phyloP scores from a whole-genome alignment of 2,888 invertebrate genomes.

The Drosophila basisetae region DNA sequence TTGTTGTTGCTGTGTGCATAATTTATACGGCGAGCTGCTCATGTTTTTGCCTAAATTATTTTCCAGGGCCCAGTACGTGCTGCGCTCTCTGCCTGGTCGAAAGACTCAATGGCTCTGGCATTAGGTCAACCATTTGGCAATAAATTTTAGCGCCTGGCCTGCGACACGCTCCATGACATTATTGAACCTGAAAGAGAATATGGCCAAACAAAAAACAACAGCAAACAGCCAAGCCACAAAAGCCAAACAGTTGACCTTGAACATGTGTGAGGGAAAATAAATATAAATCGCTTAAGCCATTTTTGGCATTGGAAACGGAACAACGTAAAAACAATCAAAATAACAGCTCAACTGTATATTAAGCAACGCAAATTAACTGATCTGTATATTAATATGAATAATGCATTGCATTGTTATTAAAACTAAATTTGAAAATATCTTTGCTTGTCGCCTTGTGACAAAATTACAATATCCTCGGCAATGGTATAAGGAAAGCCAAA shows the following conservation, averaged over 20 bases:
- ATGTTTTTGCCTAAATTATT: slow-evolving; percentile 78
- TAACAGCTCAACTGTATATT: not conserved
- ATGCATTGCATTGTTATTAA: not conserved
- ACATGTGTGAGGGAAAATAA: slow-evolving; percentile 26
- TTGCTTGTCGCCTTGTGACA: not conserved
- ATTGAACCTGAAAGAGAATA: slow-evolving; percentile 75
- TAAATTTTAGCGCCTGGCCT: slow-evolving; percentile 75
- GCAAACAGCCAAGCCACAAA: slow-evolving; percentile 45
- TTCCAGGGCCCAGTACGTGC: slow-evolving; percentile 67
- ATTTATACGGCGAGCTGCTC: slow-evolving; percentile 73
- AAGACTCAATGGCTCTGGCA: slow-evolving; percentile 43
- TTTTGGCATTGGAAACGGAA: slow-evolving; percentile 13
- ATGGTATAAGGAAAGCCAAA: not conserved
- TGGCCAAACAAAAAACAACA: slow-evolving; percentile 47
- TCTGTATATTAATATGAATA: not conserved
- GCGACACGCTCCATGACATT: slow-evolving; percentile 76
- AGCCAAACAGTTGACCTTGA: slow-evolving; percentile 68
- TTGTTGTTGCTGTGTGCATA: slow-evolving; percentile 61
- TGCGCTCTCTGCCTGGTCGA: slow-evolving; percentile 30
- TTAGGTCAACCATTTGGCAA: slow-evolving; percentile 71
- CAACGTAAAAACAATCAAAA: not conserved
- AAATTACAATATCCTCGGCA: not conserved
- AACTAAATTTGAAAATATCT: not conserved
- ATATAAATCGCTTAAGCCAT: slow-evolving; percentile 19
- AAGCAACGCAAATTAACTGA: not conserved